Percentiles rank a stretch among this genome's conserved stretches.
Conservation (phyloP, 2,888 invertebrate genomes). For the Seladonia tumulorum region DNA sequence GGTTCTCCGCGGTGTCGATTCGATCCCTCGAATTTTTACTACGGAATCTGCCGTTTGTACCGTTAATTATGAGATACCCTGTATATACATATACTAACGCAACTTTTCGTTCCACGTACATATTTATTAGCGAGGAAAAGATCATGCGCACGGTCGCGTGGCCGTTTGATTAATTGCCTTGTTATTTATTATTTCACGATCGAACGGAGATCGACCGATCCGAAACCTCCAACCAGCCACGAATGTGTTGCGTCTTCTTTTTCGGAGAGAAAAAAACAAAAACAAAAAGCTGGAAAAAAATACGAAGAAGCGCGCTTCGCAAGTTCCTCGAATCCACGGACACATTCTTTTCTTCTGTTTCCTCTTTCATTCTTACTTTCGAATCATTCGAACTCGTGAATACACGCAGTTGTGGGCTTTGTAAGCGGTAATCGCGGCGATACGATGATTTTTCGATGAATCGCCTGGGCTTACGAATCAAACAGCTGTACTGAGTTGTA, state of each 20-base stretch:
- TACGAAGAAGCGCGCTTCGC: constrained; percentile 20
- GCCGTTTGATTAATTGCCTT: constrained; percentile 50
- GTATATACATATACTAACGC: constrained; percentile 13
- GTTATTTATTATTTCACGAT: constrained; percentile 52
- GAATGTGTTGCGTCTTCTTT: constrained; percentile 15
- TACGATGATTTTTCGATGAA: not conserved
- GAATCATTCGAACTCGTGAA: constrained; percentile 12
- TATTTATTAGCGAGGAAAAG: constrained; percentile 26
- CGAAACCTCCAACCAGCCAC: constrained; percentile 32
- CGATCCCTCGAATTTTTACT: not conserved
- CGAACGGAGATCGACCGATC: constrained; percentile 37
- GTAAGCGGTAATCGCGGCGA: constrained; percentile 24
- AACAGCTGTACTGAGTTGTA: constrained; percentile 36
- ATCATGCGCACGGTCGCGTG: constrained; percentile 12
- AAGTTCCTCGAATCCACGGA: constrained; percentile 18
- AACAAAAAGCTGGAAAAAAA: not conserved
- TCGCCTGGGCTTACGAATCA: constrained; percentile 18
- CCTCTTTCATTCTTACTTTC: not conserved
- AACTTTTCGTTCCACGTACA: constrained; percentile 26
- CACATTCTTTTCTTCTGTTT: constrained; percentile 27
- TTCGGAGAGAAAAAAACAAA: not conserved
- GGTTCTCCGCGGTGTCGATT: not conserved
- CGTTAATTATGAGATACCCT: constrained; percentile 21
- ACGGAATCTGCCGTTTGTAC: constrained; percentile 4
- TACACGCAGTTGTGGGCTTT: constrained; percentile 27